Evolutionary conservation across 2,113 vertebrate species (phyloP).

Genomic region (Cyphomyrus discorhynchus): DNA sequence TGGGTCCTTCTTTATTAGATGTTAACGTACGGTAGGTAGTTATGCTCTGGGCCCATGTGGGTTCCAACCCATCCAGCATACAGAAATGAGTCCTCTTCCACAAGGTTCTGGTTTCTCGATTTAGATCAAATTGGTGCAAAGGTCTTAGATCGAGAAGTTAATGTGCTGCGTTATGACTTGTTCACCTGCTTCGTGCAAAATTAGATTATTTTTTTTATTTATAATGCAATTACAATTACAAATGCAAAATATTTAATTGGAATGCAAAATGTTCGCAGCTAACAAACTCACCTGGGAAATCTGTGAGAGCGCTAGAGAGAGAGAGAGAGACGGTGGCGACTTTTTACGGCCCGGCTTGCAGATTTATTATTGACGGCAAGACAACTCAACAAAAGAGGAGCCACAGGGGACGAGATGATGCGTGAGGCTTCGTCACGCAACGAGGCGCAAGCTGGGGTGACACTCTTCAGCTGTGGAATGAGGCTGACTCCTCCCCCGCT

Average conservation of each 20-base stretch:
- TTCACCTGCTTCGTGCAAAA: background rate
- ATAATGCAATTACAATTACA: background rate
- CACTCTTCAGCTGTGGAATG: slow-evolving; percentile 20
- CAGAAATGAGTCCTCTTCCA: background rate
- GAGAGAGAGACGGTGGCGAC: background rate
- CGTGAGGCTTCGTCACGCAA: slow-evolving; percentile 59
- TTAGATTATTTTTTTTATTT: background rate
- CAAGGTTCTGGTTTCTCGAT: background rate
- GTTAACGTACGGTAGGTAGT: background rate
- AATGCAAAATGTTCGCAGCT: background rate
- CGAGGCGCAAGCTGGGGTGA: slow-evolving; percentile 41
- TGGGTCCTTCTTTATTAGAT: background rate
- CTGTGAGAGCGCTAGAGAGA: background rate
- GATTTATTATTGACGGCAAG: slow-evolving; percentile 33
- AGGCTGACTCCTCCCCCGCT: background rate
- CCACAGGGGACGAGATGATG: slow-evolving; percentile 36
- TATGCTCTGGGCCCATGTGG: background rate
- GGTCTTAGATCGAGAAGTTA: background rate
- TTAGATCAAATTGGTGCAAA: background rate
- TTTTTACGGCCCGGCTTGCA: background rate
- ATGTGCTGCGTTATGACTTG: background rate
- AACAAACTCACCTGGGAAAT: background rate
- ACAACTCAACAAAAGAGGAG: slow-evolving; percentile 37
- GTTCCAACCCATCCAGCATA: background rate
- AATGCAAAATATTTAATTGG: background rate